These are phyloP conservation scores for Hydrozoanthus tunicans DNA, from an alignment of 64 coral and sea anemone genomes.

Conservation along the genomic window DNA sequence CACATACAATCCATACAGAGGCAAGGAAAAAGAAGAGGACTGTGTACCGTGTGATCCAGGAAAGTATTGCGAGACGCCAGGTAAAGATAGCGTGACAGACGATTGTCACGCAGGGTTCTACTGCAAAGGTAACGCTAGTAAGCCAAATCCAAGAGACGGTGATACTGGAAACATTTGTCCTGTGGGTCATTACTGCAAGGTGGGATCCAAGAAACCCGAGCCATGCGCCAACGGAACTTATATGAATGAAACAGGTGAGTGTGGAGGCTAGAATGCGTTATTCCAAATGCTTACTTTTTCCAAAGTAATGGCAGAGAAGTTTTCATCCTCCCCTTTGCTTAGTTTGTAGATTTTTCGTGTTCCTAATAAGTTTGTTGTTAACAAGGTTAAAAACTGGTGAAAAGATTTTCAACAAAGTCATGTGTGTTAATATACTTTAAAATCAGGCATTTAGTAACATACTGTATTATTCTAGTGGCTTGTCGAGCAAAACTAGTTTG, in stretches of 20 bases:
- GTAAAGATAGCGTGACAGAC: slow-evolving; percentile 69
- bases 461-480: no score
- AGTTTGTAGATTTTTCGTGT: neutral
- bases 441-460: neutral
- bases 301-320: no score
- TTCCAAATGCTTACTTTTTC: no score
- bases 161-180: slow-evolving; percentile 80
- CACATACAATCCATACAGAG: slow-evolving; percentile 77
- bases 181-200: slow-evolving; percentile 71
- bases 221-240: slow-evolving; percentile 82
- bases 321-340: neutral
- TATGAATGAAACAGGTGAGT: slow-evolving; percentile 95
- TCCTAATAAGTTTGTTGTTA: neutral
- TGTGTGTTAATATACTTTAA: neutral
- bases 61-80: slow-evolving; percentile 91
- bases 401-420: neutral
- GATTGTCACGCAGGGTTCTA: slow-evolving; percentile 81
- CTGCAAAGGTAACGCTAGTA: slow-evolving; percentile 68
- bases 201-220: neutral
- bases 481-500: no score
- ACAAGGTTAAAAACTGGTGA: neutral
- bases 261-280: neutral
- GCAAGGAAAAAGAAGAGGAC: slow-evolving; percentile 68
- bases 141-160: slow-evolving; percentile 71
- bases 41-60: slow-evolving; percentile 94